A percentile compares a stretch with the other conserved stretches of the same genome.
These are phyloP conservation scores for Nomada hirtipes DNA, from an alignment of 2,888 invertebrate genomes.

Conservation along the genomic window DNA sequence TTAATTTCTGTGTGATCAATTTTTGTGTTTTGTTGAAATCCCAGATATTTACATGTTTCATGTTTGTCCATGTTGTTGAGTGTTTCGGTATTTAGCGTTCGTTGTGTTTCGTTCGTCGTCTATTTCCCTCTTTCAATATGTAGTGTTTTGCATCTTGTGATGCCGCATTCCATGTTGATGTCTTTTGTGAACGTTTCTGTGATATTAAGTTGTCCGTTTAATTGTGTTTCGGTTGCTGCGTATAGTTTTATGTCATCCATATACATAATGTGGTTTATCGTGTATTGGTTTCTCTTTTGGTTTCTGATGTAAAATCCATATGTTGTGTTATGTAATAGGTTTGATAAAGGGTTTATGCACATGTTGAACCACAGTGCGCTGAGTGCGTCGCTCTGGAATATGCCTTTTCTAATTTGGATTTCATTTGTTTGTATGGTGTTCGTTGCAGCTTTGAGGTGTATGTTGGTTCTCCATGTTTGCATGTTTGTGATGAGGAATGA, in stretches of 20 bases:
- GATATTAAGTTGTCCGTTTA: too few relatives aligned
- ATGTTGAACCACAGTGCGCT: background rate
- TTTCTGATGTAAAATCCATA: background rate
- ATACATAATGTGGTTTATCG: too few relatives aligned
- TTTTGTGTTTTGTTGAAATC: background rate
- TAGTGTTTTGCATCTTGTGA: background rate
- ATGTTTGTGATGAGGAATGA: background rate
- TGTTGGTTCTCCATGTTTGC: background rate
- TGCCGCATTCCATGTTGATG: background rate
- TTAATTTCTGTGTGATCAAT: background rate
- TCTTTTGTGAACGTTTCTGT: too few relatives aligned
- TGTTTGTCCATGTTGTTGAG: background rate
- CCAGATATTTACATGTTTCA: slow-evolving; percentile 1
- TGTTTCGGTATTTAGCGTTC: background rate
- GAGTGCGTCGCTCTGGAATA: background rate
- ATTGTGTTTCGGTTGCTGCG: too few relatives aligned
- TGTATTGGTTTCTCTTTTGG: too few relatives aligned
- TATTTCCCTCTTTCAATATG: background rate
- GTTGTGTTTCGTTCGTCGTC: background rate
- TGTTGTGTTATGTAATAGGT: background rate
- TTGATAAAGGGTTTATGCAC: background rate
- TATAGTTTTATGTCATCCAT: too few relatives aligned
- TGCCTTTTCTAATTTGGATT: background rate
- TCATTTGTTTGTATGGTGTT: background rate
- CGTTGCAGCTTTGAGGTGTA: background rate